Evolutionary conservation across 2,113 vertebrate genomes (phyloP).

Genomic region (Aramus guarauna): DNA sequence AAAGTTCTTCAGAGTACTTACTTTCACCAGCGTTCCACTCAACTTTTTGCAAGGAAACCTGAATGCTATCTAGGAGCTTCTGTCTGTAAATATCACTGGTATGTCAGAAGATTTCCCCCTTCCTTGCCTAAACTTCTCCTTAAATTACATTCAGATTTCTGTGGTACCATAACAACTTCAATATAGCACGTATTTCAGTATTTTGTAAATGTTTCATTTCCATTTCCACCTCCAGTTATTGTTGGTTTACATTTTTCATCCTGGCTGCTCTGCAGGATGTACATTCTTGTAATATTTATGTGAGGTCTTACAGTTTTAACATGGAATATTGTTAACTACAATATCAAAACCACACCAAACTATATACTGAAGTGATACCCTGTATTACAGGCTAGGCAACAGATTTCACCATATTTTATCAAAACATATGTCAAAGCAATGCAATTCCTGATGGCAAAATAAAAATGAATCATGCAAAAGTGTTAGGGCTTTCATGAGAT

Average conservation of each 20-base stretch:
- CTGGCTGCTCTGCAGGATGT: slow-evolving; percentile 42
- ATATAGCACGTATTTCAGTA: slow-evolving; percentile 36
- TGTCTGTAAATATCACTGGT: slow-evolving; percentile 44
- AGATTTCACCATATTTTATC: neutral
- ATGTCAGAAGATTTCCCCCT: neutral
- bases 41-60: slow-evolving; percentile 21
- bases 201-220: slow-evolving; percentile 51
- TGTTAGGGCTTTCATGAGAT: neutral
- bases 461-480: neutral
- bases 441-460: neutral
- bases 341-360: neutral
- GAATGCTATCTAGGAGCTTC: slow-evolving; percentile 44
- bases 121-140: slow-evolving; percentile 9
- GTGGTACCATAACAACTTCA: slow-evolving; percentile 68
- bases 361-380: neutral
- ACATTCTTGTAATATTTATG: slow-evolving; percentile 35
- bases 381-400: neutral
- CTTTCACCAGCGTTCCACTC: neutral
- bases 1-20: neutral
- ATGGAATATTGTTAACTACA: neutral
- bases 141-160: slow-evolving; percentile 73
- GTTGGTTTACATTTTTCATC: slow-evolving; percentile 62
- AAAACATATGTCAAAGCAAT: neutral
- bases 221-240: slow-evolving; percentile 52
- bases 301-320: slow-evolving; percentile 24